Conservation (phyloP, 2,797 vertebrate species). For the Coendou prehensilis region DNA sequence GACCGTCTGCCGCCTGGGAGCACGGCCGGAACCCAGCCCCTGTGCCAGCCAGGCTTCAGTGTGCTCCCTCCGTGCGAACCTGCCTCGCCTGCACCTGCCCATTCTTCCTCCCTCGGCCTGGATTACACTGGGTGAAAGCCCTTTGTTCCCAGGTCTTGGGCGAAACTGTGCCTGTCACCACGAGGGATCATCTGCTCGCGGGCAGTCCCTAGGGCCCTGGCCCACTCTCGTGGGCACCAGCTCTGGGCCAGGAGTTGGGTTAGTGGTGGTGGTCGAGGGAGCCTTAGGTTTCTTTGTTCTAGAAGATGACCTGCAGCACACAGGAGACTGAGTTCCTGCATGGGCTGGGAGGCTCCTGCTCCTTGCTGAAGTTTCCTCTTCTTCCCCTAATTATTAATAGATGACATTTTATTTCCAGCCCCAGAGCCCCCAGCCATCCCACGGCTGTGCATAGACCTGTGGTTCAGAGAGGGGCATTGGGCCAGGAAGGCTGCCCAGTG, state of each 20-base stretch:
- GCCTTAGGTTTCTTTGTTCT: neutral
- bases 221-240: neutral
- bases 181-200: slow-evolving; percentile 87
- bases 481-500: neutral
- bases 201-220: neutral
- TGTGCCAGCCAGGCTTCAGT: slow-evolving; percentile 90
- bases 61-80: slow-evolving; percentile 89
- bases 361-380: neutral
- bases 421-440: neutral
- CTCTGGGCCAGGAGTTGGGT: neutral
- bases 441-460: no score
- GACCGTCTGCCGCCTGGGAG: slow-evolving; percentile 94
- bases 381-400: neutral
- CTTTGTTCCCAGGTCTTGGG: slow-evolving; percentile 89
- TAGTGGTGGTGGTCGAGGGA: accelerated
- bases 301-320: neutral
- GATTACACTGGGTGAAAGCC: slow-evolving; percentile 89
- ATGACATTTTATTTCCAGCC: neutral
- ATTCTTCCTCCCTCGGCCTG: slow-evolving; percentile 86
- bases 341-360: neutral
- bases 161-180: slow-evolving; percentile 84
- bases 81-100: slow-evolving; percentile 88
- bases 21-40: slow-evolving; percentile 90
- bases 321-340: neutral
- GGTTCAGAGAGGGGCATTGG: neutral